Base-by-base conservation (phyloP, 2,888 invertebrate species). In the Dinocampus coccinellae region DNA sequence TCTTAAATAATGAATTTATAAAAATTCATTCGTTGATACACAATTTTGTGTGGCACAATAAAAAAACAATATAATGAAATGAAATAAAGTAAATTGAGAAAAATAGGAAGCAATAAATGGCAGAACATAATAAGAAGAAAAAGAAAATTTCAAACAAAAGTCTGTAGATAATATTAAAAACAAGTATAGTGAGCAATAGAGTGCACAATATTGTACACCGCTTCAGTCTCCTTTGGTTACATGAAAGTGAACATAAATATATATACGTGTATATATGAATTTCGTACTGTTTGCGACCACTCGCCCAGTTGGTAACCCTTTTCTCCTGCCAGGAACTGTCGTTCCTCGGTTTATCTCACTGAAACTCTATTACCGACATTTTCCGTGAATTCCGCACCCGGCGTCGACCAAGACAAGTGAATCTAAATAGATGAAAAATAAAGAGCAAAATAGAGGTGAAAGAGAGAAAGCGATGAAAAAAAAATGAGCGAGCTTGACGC, bases 311-410 rank as follows among this genome's bases (percentile, higher is more conserved):
- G 78, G 78, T 79, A 79, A 76, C 75, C 74, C 72, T 74, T 71
- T 72, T 70, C 67, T 26, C 34, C 57, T 61, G 26, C 22, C 39
- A 62, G 63, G 65, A 47, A 47, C 61, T 34, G 26, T 58, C 63
- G 70, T 60, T 74, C 76, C 36, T 79, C 79, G 81, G 82, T 84
- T 83, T 82, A 81, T 84, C 83, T 81, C 81, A 75, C 76, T 47
- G 81, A 84, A 85, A 84, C 84, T 84, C 84, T 80, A 84, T 84
- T 85, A 85, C 84, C 85, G 83, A 84, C 78, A 76, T 77, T 77
- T 78, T 77, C 78, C 73, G 67, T 73, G 75, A 78, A 79, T 79
- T 77, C 75, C 74, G 64, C 73, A 66, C 67, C 55, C 58, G 62
- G 66, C 66, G 67, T 69, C 69, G 67, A 63, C 13, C 3, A 39